Evolutionary conservation across 1,140 invertebrate species (phyloP).

Genomic region (Mamestra configurata): DNA sequence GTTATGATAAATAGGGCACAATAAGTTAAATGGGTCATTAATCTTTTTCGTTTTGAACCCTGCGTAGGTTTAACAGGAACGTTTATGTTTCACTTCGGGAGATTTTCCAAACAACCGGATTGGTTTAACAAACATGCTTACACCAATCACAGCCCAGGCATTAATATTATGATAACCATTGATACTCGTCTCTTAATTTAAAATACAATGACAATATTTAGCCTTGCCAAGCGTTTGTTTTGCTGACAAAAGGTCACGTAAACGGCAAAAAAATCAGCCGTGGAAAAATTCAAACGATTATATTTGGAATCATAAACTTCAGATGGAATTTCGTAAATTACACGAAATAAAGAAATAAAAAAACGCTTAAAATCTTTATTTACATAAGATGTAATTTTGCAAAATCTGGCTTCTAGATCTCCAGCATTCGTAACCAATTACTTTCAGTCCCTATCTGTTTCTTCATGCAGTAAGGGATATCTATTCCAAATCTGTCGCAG

Average conservation of each 20-base stretch:
- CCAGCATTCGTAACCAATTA: not conserved
- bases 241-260: slow-evolving; percentile 21
- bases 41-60: slow-evolving; percentile 4
- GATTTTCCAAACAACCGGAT: not conserved
- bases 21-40: slow-evolving; percentile 45
- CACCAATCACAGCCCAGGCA: not conserved
- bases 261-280: slow-evolving; percentile 23
- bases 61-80: not conserved
- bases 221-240: slow-evolving; percentile 34
- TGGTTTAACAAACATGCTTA: not conserved
- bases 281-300: not conserved
- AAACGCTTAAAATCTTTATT: not conserved
- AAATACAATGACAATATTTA: slow-evolving; percentile 34
- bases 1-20: slow-evolving; percentile 36
- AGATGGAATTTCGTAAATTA: not conserved
- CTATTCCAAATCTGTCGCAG: slow-evolving; percentile 1
- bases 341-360: not conserved
- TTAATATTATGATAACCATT: not conserved
- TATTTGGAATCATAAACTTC: slow-evolving; percentile 18
- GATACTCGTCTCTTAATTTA: not conserved
- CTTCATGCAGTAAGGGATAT: not conserved
- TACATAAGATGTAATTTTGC: not conserved
- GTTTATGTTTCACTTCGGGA: not conserved
- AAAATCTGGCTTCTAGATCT: not conserved
- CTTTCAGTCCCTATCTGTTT: not conserved